Conservation (phyloP, 1,140 invertebrate genomes). For the Melipona quadrifasciata region DNA sequence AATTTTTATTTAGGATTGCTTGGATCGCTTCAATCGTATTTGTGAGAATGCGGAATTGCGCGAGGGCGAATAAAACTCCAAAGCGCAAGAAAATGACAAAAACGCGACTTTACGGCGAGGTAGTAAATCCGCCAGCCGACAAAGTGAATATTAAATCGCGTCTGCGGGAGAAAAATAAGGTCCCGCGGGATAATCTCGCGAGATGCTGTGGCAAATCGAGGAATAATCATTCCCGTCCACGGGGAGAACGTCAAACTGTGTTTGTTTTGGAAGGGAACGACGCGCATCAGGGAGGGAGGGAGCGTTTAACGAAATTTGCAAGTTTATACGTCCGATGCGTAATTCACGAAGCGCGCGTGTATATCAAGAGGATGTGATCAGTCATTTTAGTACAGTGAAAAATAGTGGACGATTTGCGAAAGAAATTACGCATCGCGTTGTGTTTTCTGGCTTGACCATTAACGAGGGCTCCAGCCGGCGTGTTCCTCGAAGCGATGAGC, state of each 20-base stretch:
- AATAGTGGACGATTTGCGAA: constrained; percentile 4
- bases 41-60: too few species aligned
- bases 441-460: background rate
- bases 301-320: background rate
- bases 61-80: too few species aligned
- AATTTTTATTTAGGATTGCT: too few species aligned
- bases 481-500: constrained; percentile 9
- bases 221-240: background rate
- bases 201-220: too few species aligned
- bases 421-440: constrained; percentile 1
- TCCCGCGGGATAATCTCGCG: too few species aligned
- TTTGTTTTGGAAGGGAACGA: background rate
- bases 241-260: background rate
- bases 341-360: background rate
- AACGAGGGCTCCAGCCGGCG: background rate
- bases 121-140: too few species aligned
- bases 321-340: background rate
- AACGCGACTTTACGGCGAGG: too few species aligned
- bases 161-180: too few species aligned
- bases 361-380: background rate
- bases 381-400: background rate
- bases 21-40: too few species aligned
- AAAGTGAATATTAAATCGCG: too few species aligned
- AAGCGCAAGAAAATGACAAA: too few species aligned
- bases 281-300: background rate